phyloP scores from a whole-genome alignment of 2,888 invertebrate species.

The Camponotus fellah region DNA sequence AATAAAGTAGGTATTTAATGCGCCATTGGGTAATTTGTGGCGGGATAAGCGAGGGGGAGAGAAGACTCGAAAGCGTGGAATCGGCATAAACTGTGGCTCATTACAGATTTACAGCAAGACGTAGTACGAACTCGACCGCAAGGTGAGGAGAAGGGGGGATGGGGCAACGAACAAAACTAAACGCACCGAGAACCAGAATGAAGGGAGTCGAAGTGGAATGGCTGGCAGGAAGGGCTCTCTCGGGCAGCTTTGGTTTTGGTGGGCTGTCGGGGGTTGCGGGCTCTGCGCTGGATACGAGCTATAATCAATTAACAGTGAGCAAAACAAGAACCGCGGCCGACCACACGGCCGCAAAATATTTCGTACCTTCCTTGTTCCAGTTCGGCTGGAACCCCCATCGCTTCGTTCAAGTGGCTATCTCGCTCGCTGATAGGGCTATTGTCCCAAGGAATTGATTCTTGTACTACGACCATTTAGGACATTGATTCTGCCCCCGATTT shows the following conservation, averaged over 20 bases:
- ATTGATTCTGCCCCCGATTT: constrained; percentile 5
- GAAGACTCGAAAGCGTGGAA: constrained; percentile 52
- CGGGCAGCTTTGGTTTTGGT: constrained; percentile 69
- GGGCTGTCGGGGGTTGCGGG: constrained; percentile 70
- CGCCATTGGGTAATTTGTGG: constrained; percentile 76
- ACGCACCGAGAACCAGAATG: constrained; percentile 56
- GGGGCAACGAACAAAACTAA: constrained; percentile 69
- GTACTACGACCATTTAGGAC: constrained; percentile 2
- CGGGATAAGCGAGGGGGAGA: constrained; percentile 61
- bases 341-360: constrained; percentile 76
- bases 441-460: constrained; percentile 48
- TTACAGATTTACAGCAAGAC: constrained; percentile 78
- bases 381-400: constrained; percentile 57
- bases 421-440: constrained; percentile 41
- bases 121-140: constrained; percentile 50
- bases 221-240: constrained; percentile 57
- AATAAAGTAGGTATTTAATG: constrained; percentile 68
- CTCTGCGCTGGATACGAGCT: constrained; percentile 74
- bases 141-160: constrained; percentile 41
- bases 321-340: constrained; percentile 78
- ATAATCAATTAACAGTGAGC: constrained; percentile 82
- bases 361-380: constrained; percentile 68
- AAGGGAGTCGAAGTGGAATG: constrained; percentile 63
- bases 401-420: constrained; percentile 38
- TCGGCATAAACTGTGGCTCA: constrained; percentile 75